Evolutionary conservation across 2,797 vertebrate genomes (phyloP).

Genomic region (Parotocinclus haroldoi): DNA sequence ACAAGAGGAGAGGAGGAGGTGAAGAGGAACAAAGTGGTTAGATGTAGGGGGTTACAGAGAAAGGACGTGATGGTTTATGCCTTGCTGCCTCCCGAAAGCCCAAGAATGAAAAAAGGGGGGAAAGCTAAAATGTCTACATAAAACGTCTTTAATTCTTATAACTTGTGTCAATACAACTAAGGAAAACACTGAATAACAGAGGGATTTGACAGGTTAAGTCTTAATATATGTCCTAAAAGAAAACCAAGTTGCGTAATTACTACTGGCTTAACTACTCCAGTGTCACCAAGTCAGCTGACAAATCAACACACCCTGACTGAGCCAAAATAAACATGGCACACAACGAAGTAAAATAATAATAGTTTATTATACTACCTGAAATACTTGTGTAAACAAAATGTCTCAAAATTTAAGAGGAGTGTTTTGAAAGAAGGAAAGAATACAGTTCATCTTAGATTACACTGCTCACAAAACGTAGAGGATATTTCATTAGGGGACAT

Average conservation of each 20-base stretch:
- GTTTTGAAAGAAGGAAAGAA: no score
- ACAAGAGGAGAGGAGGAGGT: slow-evolving; percentile 25
- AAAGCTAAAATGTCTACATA: background rate
- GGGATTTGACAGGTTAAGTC: background rate
- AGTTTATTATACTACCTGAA: no score
- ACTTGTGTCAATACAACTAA: background rate
- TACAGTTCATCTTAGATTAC: no score
- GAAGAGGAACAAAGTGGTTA: slow-evolving; percentile 18
- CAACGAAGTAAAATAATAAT: no score
- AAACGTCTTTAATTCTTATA: background rate
- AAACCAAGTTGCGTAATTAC: background rate
- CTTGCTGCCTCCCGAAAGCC: background rate
- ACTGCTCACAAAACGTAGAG: no score
- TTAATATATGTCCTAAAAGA: background rate
- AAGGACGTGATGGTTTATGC: slow-evolving; percentile 19
- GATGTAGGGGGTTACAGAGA: slow-evolving; percentile 14
- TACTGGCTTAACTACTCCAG: background rate
- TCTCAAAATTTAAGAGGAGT: no score
- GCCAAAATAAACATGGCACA: background rate
- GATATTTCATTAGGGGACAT: no score
- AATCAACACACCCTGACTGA: slow-evolving; percentile 4
- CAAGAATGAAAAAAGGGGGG: background rate
- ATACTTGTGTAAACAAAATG: no score
- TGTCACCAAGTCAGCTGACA: slow-evolving; percentile 7
- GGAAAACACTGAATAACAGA: background rate